Evolutionary conservation across 2,888 invertebrate species (phyloP), one percentile per base, ranked within the genome.

Genomic region (Cynaeus angustus): DNA sequence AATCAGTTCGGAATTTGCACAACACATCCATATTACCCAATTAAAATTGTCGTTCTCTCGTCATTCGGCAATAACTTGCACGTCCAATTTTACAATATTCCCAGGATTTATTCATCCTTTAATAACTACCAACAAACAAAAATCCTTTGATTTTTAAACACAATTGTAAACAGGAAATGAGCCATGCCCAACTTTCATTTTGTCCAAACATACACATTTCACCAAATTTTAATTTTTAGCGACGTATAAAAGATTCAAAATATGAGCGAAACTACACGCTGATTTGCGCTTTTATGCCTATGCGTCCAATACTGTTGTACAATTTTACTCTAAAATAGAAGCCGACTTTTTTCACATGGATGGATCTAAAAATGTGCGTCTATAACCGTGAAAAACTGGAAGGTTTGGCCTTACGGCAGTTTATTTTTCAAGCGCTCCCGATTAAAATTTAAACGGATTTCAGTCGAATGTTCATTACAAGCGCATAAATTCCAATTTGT

Each of bases 401-500:
- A 33, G n/a, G 33, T 6, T n/a, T n/a, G 33, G 3, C 33, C 33
- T n/a, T 33, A 1, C 33, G 33, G 33, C 21, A 21, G n/a, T 16
- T 50, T 21, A 50, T 50, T 50, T 50, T 50, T 16, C 6, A 46
- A 46, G 8, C 21, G 21, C 28, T 28, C 53, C 16, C 61, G 50
- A 61, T 61, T 61, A 61, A 61, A 61, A 61, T 59, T 46, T 59
- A 59, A 59, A 16, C 30, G 59, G 46, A 45, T 61, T 61, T 50
- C 33, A 50, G 46, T 50, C 38, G 50, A 21, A 14, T 37, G 61
- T 56, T 56, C 41, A 56, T 56, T 56, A 56, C 56, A 43, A 38
- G 56, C 38, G 37, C 50, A 61, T 61, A 61, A 61, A 61, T 61
- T 61, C 50, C 61, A 50, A 61, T 61, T 50, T 61, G 50, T 61